Evolutionary conservation across 2,888 invertebrate species (phyloP).

Genomic region (Venustoraphidia nigricollis): DNA sequence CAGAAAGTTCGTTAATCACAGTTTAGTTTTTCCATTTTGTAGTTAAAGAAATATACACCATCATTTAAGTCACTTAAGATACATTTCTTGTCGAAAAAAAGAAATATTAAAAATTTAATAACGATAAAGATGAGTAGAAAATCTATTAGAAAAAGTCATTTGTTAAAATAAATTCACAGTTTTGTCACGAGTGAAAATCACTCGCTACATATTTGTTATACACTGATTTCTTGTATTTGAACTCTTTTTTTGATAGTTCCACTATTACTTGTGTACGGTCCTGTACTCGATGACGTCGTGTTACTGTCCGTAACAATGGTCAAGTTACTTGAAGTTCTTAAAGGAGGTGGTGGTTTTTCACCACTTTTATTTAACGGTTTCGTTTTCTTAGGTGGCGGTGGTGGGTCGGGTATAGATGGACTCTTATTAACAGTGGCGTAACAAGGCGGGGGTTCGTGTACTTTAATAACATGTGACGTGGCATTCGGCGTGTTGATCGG

Average conservation of each 20-base stretch:
- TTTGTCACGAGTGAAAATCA: slow-evolving; percentile 1
- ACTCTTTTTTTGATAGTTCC: slow-evolving; percentile 59
- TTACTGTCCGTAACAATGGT: slow-evolving; percentile 34
- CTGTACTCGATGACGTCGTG: slow-evolving; percentile 24
- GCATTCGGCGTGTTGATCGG: slow-evolving; percentile 25
- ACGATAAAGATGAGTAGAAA: too few relatives aligned
- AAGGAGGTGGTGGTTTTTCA: slow-evolving; percentile 26
- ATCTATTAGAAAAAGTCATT: too few relatives aligned
- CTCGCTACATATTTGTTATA: slow-evolving; percentile 34
- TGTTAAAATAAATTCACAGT: not conserved
- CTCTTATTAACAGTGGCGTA: slow-evolving; percentile 32
- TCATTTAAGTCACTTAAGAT: too few relatives aligned
- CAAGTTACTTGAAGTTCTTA: slow-evolving; percentile 30
- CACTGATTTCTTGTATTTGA: slow-evolving; percentile 67
- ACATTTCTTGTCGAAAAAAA: too few relatives aligned
- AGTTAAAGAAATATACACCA: too few relatives aligned
- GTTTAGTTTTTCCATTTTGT: too few relatives aligned
- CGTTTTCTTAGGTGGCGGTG: slow-evolving; percentile 20
- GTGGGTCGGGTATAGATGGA: slow-evolving; percentile 20
- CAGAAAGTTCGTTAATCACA: too few relatives aligned
- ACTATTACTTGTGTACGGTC: slow-evolving; percentile 18
- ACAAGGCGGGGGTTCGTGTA: slow-evolving; percentile 32
- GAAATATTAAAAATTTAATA: too few relatives aligned
- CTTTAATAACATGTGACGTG: slow-evolving; percentile 16
- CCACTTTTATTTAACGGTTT: slow-evolving; percentile 17